Percentiles rank a stretch among this genome's conserved stretches.
phyloP scores from a whole-genome alignment of 2,888 invertebrate genomes.

The Elegia similella region DNA sequence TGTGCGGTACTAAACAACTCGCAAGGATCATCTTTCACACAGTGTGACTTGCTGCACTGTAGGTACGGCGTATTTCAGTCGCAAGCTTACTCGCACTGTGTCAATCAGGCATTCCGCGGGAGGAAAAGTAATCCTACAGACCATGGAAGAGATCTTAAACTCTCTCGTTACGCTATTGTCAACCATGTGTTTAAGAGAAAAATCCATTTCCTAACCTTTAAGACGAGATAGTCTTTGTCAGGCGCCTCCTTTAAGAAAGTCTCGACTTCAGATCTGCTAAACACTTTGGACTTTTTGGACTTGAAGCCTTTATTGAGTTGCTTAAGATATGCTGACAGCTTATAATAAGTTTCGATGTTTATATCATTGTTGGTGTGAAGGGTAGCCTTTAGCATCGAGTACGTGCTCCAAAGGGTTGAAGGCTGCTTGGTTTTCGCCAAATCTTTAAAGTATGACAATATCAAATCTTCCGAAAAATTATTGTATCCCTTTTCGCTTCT shows the following conservation, averaged over 20 bases:
- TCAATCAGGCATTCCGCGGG: too few relatives aligned
- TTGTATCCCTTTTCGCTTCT: conserved; percentile 16
- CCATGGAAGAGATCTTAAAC: too few relatives aligned
- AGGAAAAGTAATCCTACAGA: too few relatives aligned
- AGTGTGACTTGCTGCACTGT: too few relatives aligned
- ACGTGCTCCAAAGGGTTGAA: conserved; percentile 22
- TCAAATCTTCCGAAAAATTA: conserved; percentile 24
- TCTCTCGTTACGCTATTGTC: too few relatives aligned
- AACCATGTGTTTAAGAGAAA: too few relatives aligned
- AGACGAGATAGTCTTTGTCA: conserved; percentile 22
- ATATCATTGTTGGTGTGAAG: conserved; percentile 22
- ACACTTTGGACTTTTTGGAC: conserved; percentile 25
- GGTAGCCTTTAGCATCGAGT: conserved; percentile 28
- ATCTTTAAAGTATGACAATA: conserved; percentile 26
- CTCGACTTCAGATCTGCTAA: conserved; percentile 22
- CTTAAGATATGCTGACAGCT: conserved; percentile 23
- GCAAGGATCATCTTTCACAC: too few relatives aligned
- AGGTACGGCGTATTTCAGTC: too few relatives aligned
- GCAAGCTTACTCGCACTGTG: too few relatives aligned
- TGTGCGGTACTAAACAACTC: too few relatives aligned
- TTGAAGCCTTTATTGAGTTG: conserved; percentile 20
- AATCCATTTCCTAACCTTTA: conserved; percentile 19
- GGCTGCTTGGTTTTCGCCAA: conserved; percentile 20
- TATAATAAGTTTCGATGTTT: conserved; percentile 22
- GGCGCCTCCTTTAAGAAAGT: conserved; percentile 28